A percentile compares a stretch with the other conserved stretches of the same genome.
Conservation (phyloP, 1,140 invertebrate species). For the Andrena cerasifolii region DNA sequence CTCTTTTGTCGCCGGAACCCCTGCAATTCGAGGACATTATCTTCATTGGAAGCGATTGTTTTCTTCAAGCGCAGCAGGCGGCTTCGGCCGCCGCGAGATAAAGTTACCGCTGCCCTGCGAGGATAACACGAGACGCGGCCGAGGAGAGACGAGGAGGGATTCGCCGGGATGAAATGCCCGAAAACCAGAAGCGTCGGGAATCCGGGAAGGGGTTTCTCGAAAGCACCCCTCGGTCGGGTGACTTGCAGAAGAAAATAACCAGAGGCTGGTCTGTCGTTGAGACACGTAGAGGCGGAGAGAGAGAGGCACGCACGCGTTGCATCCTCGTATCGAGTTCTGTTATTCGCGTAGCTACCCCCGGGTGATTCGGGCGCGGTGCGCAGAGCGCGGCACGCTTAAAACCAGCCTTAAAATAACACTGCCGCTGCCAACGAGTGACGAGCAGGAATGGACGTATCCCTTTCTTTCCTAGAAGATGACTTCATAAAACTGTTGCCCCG, state of each 20-base stretch:
- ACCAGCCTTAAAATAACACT: constrained; percentile 79
- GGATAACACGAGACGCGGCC: too few species aligned
- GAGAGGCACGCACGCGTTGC: constrained; percentile 41
- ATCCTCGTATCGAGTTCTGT: constrained; percentile 67
- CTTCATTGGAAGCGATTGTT: constrained; percentile 68
- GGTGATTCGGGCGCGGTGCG: constrained; percentile 50
- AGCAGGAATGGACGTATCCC: constrained; percentile 71
- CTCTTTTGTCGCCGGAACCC: constrained; percentile 92
- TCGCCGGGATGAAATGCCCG: too few species aligned
- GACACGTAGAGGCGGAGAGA: constrained; percentile 40
- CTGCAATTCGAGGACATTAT: constrained; percentile 80
- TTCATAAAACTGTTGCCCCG: constrained; percentile 76
- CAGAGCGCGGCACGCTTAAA: constrained; percentile 59
- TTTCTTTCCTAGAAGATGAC: constrained; percentile 80
- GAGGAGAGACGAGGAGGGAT: too few species aligned
- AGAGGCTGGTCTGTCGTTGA: constrained; percentile 16
- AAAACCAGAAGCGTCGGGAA: not conserved
- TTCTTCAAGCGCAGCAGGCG: constrained; percentile 15
- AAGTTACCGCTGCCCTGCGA: too few species aligned
- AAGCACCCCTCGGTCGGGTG: constrained; percentile 45
- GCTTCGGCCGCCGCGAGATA: too few species aligned
- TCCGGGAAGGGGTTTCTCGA: constrained; percentile 3
- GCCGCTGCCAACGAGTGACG: constrained; percentile 64
- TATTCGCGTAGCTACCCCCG: constrained; percentile 67
- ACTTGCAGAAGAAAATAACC: constrained; percentile 69